Base-by-base conservation (phyloP, 2,888 invertebrate species). In the Athalia cordata region DNA sequence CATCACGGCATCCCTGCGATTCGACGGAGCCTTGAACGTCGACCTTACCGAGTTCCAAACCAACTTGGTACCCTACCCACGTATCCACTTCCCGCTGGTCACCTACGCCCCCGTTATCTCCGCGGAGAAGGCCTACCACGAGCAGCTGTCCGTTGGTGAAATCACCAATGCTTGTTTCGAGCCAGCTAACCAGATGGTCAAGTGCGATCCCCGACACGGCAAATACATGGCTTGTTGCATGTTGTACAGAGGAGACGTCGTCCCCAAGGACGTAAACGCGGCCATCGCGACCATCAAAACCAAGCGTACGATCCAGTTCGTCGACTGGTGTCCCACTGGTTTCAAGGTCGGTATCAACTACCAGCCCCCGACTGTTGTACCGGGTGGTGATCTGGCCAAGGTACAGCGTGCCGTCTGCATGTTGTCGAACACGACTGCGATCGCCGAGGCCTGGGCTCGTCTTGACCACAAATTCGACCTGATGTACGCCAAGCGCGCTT, bases 381-480 rank as follows among this genome's bases (percentile, higher is more conserved):
- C 98, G n/a, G 97, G 97, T 6, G 98, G 98, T 50, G 98, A 98
- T 90, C 91, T 97, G 91, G 98, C 98, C 82, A 98, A 97, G 92
- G 98, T 98, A 55, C 97, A 97, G 91, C 95, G 98, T 87, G 98
- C 98, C 83, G 98, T 99, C 45, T 99, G 98, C 94, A 98, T 98
- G 98, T 93, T 98, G 93, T 97, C 97, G 89, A 98, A 98, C 93
- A 99, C 98, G 82, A 98, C 98, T 7, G 97, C 98, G 85, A 98
- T 98, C 90, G 98, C 97, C 29, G 98, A 98, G 91, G 98, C 98
- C 62, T 98, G 98, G 98, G 97, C 97, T 43, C 95, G 98, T 88
- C 93, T 98, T 81, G 98, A 98, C 92, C 97, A 97, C 91, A 98
- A 98, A 92, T 97, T 98, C 91, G 98, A 98, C 91, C 93, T 98